Evolutionary conservation across 2,797 vertebrate genomes (phyloP).

Genomic region (Smutsia temminckii): DNA sequence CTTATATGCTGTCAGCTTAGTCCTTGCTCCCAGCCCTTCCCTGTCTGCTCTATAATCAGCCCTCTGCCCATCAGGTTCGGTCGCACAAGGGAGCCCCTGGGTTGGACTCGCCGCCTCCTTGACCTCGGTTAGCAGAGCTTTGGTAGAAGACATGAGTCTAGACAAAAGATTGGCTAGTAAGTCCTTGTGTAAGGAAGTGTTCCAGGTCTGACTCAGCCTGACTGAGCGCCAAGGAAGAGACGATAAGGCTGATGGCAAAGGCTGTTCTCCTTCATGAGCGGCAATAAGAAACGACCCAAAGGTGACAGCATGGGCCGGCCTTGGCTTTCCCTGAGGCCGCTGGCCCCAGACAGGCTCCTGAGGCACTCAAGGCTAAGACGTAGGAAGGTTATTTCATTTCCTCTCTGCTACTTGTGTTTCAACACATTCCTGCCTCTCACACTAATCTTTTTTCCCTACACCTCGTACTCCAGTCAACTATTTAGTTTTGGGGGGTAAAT

Average conservation of each 20-base stretch:
- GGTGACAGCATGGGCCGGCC: slow-evolving; percentile 36
- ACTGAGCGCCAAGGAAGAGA: slow-evolving; percentile 63
- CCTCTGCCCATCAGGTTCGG: background rate
- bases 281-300: slow-evolving; percentile 61
- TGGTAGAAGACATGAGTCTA: slow-evolving; percentile 74
- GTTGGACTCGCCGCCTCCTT: background rate
- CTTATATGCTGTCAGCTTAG: background rate
- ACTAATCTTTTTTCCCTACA: background rate
- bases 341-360: slow-evolving; percentile 45
- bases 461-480: background rate
- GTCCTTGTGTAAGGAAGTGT: slow-evolving; percentile 69
- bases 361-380: background rate
- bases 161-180: slow-evolving; percentile 70
- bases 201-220: slow-evolving; percentile 70
- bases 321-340: slow-evolving; percentile 55
- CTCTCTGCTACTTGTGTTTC: slow-evolving; percentile 33
- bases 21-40: background rate
- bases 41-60: background rate
- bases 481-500: background rate
- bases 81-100: background rate
- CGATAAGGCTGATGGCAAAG: slow-evolving; percentile 68
- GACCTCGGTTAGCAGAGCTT: slow-evolving; percentile 61
- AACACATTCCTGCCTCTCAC: background rate
- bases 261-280: slow-evolving; percentile 61
- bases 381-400: slow-evolving; percentile 51